A percentile compares a stretch with the other conserved stretches of the same genome.
Evolutionary conservation across 1,140 invertebrate species (phyloP).

Genomic region (Magallana gigas): DNA sequence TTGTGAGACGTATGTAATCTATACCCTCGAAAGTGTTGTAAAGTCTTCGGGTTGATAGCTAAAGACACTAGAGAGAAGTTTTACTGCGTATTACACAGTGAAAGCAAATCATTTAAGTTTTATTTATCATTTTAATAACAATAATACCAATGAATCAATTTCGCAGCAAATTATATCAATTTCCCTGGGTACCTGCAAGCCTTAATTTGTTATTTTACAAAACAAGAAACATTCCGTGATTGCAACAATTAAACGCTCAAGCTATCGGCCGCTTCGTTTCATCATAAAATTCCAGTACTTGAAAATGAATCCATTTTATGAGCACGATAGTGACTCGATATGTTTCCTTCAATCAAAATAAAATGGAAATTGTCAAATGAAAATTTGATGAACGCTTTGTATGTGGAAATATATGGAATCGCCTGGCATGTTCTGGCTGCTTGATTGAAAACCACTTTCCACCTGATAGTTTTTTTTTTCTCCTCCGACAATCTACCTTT

Average conservation of each 20-base stretch:
- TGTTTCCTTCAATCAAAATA: slow-evolving; percentile 28
- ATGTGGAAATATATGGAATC: neutral
- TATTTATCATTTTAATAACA: slow-evolving; percentile 26
- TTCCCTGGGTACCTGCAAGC: slow-evolving; percentile 28
- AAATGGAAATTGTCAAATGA: slow-evolving; percentile 34
- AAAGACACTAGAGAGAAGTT: neutral
- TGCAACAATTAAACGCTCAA: slow-evolving; percentile 27
- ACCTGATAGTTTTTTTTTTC: neutral
- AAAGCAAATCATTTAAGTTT: slow-evolving; percentile 26
- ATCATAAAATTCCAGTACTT: slow-evolving; percentile 43
- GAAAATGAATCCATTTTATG: slow-evolving; percentile 32
- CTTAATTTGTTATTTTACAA: slow-evolving; percentile 39
- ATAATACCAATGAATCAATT: slow-evolving; percentile 16
- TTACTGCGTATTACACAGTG: neutral
- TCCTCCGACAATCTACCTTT: slow-evolving; percentile 30
- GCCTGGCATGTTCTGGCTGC: neutral
- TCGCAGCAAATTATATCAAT: slow-evolving; percentile 38
- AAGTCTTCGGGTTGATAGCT: neutral
- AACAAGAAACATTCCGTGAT: slow-evolving; percentile 37
- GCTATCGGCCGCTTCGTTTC: slow-evolving; percentile 21
- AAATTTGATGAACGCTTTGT: slow-evolving; percentile 38
- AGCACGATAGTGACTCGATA: neutral
- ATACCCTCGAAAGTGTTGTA: neutral
- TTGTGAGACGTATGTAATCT: neutral
- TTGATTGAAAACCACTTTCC: neutral